Evolutionary conservation across 2,113 vertebrate genomes (phyloP).

Genomic region (Microtus montanus): DNA sequence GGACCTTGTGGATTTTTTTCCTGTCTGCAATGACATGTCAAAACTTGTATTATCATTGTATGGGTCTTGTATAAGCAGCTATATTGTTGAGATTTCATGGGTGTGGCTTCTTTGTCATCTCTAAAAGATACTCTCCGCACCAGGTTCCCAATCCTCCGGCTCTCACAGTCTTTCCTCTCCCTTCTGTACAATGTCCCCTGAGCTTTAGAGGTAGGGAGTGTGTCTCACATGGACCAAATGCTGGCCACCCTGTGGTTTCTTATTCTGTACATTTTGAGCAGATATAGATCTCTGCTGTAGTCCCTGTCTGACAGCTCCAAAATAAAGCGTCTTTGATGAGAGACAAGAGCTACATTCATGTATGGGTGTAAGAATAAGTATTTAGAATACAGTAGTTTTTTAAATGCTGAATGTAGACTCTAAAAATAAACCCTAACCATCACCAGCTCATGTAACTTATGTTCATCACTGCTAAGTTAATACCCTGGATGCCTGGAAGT

Average conservation of each 20-base stretch:
- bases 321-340: not conserved
- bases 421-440: constrained; percentile 29
- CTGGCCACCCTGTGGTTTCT: not conserved
- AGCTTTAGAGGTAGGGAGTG: not conserved
- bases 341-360: not conserved
- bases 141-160: too few relatives aligned
- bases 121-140: not conserved
- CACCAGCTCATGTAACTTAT: not conserved
- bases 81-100: not conserved
- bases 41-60: not conserved
- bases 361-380: not conserved
- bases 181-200: not conserved
- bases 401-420: not conserved
- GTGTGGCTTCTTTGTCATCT: not conserved
- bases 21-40: not conserved
- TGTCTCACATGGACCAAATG: not conserved
- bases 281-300: not conserved
- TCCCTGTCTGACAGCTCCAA: not conserved
- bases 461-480: not conserved
- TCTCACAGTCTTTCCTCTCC: not conserved
- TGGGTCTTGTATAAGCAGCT: not conserved
- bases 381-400: not conserved
- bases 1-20: not conserved
- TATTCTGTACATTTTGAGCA: not conserved
- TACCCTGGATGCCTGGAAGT: not conserved